phyloP scores from a whole-genome alignment of 2,113 vertebrate genomes.

The Damaliscus lunatus region DNA sequence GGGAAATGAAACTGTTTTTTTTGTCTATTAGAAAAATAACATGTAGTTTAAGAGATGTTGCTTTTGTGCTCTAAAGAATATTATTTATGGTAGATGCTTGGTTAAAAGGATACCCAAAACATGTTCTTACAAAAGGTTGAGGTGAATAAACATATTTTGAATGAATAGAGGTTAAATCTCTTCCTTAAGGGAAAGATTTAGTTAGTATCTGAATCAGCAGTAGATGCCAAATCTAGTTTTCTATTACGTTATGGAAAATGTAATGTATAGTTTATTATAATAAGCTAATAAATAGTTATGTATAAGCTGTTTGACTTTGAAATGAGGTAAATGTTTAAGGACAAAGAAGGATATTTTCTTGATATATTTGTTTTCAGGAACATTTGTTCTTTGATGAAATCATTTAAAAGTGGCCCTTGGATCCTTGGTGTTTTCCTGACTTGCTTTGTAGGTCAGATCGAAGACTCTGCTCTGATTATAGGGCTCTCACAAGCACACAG shows the following conservation, averaged over 20 bases:
- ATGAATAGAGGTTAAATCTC: background rate
- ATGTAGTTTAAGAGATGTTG: background rate
- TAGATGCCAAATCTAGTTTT: background rate
- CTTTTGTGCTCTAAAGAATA: background rate
- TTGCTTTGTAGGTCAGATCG: background rate
- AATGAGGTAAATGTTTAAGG: constrained; percentile 22
- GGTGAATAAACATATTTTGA: background rate
- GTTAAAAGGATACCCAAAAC: background rate
- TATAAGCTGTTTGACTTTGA: background rate
- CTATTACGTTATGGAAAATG: background rate
- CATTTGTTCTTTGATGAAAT: background rate
- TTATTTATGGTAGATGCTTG: background rate
- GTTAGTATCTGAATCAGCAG: background rate
- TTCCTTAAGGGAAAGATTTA: background rate
- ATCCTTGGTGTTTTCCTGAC: background rate
- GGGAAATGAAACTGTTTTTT: background rate
- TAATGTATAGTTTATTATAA: background rate
- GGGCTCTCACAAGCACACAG: background rate
- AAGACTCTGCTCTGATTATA: background rate
- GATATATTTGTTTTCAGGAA: background rate
- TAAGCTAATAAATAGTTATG: background rate
- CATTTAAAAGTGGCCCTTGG: background rate
- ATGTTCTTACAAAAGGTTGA: background rate
- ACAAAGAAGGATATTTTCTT: background rate
- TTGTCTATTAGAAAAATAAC: constrained; percentile 33